These are phyloP conservation scores for Pristiophorus japonicus DNA, from an alignment of 2,113 vertebrate species.

Conservation along the genomic window DNA sequence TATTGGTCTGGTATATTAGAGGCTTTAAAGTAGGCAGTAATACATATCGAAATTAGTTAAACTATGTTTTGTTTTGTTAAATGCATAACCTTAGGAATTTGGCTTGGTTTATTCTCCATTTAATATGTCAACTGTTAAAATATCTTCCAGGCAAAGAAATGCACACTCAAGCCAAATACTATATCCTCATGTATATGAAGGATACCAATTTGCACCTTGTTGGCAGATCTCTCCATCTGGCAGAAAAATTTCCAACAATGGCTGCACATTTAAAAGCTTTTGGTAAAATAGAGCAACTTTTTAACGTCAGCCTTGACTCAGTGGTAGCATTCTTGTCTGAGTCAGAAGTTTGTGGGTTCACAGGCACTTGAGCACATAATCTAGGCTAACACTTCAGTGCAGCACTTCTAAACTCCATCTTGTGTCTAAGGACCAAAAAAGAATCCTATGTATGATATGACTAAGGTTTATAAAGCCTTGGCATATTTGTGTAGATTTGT, in stretches of 20 bases:
- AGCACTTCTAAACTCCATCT: neutral
- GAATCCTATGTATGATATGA: neutral
- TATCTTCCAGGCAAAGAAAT: constrained; percentile 54
- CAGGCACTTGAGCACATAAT: neutral
- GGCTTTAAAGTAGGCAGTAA: neutral
- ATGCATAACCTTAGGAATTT: neutral
- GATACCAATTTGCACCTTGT: neutral
- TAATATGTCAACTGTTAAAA: neutral
- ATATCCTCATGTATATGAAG: neutral
- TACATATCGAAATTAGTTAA: neutral
- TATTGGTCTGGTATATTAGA: neutral
- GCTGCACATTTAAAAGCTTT: neutral
- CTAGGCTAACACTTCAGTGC: neutral
- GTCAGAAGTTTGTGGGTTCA: neutral
- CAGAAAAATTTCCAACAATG: neutral
- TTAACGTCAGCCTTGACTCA: neutral
- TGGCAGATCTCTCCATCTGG: neutral
- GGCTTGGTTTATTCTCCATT: neutral
- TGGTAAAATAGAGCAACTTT: neutral
- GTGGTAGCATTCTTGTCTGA: neutral
- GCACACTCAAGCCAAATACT: neutral
- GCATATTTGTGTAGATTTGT: neutral
- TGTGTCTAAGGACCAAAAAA: neutral
- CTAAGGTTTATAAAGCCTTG: neutral
- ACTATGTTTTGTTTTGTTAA: neutral